phyloP scores from a whole-genome alignment of 2,113 vertebrate species.

The Pardalotus punctatus region DNA sequence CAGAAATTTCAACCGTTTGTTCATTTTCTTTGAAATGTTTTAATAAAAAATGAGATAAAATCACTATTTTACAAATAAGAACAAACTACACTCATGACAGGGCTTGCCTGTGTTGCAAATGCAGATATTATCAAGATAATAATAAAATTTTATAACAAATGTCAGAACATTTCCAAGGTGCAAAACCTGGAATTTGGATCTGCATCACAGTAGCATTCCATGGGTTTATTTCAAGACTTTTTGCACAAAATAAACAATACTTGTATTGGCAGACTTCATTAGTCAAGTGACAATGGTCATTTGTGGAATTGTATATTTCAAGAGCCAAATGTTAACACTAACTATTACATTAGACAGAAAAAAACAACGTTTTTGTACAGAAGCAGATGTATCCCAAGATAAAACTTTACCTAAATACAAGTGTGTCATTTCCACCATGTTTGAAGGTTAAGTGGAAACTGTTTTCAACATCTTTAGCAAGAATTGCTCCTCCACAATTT shows the following conservation, averaged over 20 bases:
- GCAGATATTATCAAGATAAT: not conserved
- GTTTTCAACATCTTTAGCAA: slow-evolving; percentile 25
- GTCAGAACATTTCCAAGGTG: not conserved
- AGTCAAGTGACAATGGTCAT: not conserved
- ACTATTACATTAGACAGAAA: not conserved
- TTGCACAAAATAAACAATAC: not conserved
- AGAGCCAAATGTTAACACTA: not conserved
- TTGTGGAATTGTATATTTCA: not conserved
- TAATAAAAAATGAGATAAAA: not conserved
- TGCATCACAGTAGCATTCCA: not conserved
- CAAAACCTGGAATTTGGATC: not conserved
- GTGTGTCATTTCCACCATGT: not conserved
- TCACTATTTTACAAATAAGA: not conserved
- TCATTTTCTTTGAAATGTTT: not conserved
- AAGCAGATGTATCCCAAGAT: slow-evolving; percentile 24
- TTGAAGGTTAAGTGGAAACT: slow-evolving; percentile 37
- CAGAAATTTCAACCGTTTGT: not conserved
- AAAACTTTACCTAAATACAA: slow-evolving; percentile 1
- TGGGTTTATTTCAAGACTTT: not conserved
- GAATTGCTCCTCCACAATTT: slow-evolving; percentile 13
- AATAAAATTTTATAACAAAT: not conserved
- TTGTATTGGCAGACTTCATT: not conserved
- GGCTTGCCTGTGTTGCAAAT: not conserved
- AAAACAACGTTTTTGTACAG: not conserved
- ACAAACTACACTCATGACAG: not conserved